Conservation (phyloP, 2,113 vertebrate species). For the Crotalus tigris region DNA sequence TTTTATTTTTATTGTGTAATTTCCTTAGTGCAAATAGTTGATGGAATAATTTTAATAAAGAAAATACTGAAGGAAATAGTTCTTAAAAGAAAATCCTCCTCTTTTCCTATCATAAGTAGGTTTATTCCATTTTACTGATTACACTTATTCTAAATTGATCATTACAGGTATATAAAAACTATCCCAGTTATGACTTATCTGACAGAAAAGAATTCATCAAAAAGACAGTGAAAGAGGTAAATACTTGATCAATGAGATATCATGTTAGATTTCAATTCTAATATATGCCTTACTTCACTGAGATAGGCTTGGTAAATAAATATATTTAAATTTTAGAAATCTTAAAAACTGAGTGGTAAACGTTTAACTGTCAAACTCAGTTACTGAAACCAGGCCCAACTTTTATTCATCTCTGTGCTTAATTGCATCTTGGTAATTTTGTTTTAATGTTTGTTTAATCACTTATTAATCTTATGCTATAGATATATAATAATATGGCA, state of each 20-base stretch:
- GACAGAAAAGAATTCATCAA: conserved; percentile 91
- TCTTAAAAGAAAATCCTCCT: neutral
- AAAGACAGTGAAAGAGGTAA: conserved; percentile 90
- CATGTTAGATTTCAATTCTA: neutral
- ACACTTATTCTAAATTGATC: conserved; percentile 9
- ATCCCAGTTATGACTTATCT: conserved; percentile 86
- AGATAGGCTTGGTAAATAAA: neutral
- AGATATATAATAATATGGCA: neutral
- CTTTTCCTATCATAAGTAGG: neutral
- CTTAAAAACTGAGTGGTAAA: neutral
- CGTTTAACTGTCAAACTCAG: neutral
- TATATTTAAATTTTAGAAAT: neutral
- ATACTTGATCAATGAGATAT: conserved; percentile 5
- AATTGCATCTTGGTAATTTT: neutral
- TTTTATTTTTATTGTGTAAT: neutral
- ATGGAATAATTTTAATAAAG: neutral
- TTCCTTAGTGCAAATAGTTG: neutral
- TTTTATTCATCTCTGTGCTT: neutral
- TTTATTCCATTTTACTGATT: neutral
- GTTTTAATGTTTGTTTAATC: neutral
- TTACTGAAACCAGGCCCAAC: neutral
- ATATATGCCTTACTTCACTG: neutral
- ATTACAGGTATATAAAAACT: conserved; percentile 87
- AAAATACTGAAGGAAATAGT: neutral
- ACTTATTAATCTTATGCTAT: neutral